These are phyloP conservation scores for Colinus virginianus DNA, from an alignment of 2,113 vertebrate species.

Conservation along the genomic window DNA sequence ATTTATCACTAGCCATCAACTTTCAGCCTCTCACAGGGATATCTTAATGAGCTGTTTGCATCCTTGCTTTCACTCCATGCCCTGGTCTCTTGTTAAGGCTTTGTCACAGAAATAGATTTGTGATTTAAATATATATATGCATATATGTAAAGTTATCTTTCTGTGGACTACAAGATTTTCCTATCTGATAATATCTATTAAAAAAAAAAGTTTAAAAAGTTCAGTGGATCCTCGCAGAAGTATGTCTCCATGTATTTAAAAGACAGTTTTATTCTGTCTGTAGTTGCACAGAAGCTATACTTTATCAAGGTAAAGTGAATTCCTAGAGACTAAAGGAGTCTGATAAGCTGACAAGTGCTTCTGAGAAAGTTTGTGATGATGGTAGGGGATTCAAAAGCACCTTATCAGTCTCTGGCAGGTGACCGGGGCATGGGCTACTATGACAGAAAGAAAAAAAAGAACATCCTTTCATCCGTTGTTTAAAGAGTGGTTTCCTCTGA, in stretches of 20 bases:
- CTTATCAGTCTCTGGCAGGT: background rate
- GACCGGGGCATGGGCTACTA: background rate
- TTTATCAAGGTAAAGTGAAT: background rate
- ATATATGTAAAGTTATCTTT: background rate
- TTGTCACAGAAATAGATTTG: background rate
- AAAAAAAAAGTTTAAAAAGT: background rate
- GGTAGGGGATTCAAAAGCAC: background rate
- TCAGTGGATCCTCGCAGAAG: background rate
- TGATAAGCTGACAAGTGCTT: background rate
- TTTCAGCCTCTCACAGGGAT: background rate
- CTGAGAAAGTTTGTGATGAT: background rate
- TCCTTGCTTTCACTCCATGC: background rate
- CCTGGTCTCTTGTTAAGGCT: background rate
- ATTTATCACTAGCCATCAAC: background rate
- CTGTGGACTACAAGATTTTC: background rate
- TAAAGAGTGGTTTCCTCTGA: background rate
- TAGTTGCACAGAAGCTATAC: background rate
- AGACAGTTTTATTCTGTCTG: background rate
- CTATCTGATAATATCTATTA: background rate
- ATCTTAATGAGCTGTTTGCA: too few species aligned
- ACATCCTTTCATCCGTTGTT: background rate
- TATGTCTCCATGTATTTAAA: background rate
- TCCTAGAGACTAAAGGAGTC: background rate
- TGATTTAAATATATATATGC: accelerated
- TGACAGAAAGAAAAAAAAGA: background rate